Conservation (phyloP, 53 echinoderm and acorn worm species). For the Hippasteria phrygiana region DNA sequence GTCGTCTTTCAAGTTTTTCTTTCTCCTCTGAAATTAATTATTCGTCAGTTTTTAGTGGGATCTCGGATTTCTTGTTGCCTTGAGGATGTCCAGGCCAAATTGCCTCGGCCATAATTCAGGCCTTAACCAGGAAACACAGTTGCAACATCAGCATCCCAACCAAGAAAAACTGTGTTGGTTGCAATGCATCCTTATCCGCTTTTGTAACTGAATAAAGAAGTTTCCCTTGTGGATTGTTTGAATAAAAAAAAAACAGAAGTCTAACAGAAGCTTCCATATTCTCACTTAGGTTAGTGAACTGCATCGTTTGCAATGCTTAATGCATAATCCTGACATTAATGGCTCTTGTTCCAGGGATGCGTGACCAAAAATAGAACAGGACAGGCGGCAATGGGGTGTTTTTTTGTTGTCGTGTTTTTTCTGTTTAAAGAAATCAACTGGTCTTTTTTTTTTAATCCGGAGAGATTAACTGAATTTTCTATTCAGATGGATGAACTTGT, state of each 20-base stretch:
- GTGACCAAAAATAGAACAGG: neutral
- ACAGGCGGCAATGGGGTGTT: neutral
- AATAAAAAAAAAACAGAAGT: too few species aligned
- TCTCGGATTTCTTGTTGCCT: constrained; percentile 42
- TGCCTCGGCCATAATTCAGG: constrained; percentile 20
- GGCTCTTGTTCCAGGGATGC: neutral
- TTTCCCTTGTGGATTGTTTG: too few species aligned
- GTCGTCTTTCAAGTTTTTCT: neutral
- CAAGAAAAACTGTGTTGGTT: neutral
- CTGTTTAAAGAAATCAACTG: neutral
- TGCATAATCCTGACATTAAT: neutral
- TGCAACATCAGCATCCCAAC: neutral
- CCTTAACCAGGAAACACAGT: constrained; percentile 10
- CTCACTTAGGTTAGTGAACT: neutral
- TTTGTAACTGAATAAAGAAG: neutral
- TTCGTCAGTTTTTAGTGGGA: constrained; percentile 16
- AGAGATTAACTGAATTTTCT: neutral
- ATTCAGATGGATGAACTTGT: too few species aligned
- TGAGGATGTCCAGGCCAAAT: constrained; percentile 4
- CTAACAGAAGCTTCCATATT: neutral
- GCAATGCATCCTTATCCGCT: neutral
- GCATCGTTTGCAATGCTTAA: neutral
- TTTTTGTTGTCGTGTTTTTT: neutral
- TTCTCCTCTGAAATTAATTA: constrained; percentile 35
- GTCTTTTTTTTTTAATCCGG: neutral